Base-by-base conservation (phyloP, 2,888 invertebrate genomes). In the Megamerina dolium region DNA sequence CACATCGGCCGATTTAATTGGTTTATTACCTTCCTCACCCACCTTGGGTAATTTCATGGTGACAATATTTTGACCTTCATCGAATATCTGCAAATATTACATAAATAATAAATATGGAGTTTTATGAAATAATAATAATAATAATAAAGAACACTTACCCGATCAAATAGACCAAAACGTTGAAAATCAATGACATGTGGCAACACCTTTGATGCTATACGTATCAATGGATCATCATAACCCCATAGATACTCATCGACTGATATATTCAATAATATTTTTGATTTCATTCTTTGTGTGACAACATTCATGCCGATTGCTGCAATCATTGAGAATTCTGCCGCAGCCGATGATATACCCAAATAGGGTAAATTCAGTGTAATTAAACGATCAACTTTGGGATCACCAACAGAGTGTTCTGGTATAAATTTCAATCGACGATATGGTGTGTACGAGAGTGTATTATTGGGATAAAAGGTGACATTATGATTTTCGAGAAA, bases 161-260 rank as follows among this genome's bases (percentile, higher is more conserved):
- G 76, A 59, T 88, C 89, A 54, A 91, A 70, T 34, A 91, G 74
- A 1, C 91, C 92, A 55, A 92, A 85, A 58, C 78, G 80, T n/a
- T 76, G 73, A 58, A 89, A 90, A 55, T 87, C 80, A 12, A 91
- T 84, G 76, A 87, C 83, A n/a, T 77, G 80, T 0, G 90, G 89
- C 14, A 89, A 64, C 30, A 86, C 66, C 17, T 74, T 77, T 52
- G 84, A 78, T 0, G 86, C 87, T 23, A 87, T 63, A 2, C 74
- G 72, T 36, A 91, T 80, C 32, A 91, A 61, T 1, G 77, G 75
- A 60, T 91, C 89, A 2, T 86, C 79, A 63, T 88, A 89, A 1
- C 90, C 90, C 86, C 87, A 89, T 12, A 90, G 70, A 60, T 82
- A 85, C 20, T 87, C 82, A 43, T 85, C 70, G 0, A 83, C 81